Percentiles rank a stretch among this genome's conserved stretches.
Conservation (phyloP, 2,888 invertebrate species). For the Callosobruchus maculatus region DNA sequence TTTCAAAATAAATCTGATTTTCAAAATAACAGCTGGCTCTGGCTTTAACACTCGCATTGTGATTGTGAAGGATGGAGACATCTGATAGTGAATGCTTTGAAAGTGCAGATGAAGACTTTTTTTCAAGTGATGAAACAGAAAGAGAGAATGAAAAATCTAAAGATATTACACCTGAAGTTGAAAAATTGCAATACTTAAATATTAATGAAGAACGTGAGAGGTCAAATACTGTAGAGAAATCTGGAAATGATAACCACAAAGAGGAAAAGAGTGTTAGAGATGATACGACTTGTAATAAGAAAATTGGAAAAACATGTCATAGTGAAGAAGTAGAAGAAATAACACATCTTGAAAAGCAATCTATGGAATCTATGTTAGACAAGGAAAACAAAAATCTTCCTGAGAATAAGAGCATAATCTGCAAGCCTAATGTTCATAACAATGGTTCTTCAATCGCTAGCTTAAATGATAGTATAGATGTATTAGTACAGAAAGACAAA, state of each 20-base stretch:
- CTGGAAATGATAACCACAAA: neutral
- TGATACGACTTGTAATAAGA: neutral
- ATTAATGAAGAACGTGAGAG: neutral
- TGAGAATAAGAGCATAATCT: neutral
- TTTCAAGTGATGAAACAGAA: conserved; percentile 46
- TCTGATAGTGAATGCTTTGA: conserved; percentile 75
- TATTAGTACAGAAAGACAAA: neutral
- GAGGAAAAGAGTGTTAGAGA: neutral
- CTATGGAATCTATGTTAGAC: neutral
- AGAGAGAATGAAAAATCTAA: neutral
- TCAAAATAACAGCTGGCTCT: too few relatives aligned
- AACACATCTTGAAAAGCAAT: neutral
- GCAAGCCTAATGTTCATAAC: neutral
- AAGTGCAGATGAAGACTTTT: conserved; percentile 71
- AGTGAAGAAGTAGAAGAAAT: neutral
- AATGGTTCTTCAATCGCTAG: neutral
- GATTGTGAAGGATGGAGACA: conserved; percentile 55
- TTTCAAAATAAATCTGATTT: too few relatives aligned
- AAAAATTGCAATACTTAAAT: neutral
- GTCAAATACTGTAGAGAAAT: neutral
- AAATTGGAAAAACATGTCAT: neutral
- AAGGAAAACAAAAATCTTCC: conserved; percentile 1
- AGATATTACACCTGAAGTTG: neutral
- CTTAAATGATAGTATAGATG: neutral
- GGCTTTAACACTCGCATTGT: neutral